Evolutionary conservation across 2,113 vertebrate genomes (phyloP).

Genomic region (Rhadina sibilatrix): DNA sequence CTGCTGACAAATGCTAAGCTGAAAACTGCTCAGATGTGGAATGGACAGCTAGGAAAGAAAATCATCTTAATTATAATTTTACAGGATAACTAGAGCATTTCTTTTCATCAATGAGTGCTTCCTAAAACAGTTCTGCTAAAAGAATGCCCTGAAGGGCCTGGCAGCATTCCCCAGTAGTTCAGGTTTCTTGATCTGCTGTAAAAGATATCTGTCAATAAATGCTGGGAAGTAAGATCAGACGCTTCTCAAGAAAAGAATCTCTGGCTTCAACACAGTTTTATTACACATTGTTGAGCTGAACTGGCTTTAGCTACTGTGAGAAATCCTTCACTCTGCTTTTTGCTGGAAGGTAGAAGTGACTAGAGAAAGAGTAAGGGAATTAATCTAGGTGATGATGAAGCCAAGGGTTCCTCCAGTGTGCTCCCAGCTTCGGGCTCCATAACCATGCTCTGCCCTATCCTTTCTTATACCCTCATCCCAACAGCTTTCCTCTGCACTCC

Average conservation of each 20-base stretch:
- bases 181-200: neutral
- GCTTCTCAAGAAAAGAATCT: neutral
- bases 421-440: neutral
- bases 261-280: neutral
- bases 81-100: conserved; percentile 37
- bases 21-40: neutral
- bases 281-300: neutral
- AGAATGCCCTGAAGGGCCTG: conserved; percentile 16
- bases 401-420: neutral
- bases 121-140: neutral
- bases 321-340: neutral
- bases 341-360: neutral
- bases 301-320: neutral
- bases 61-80: conserved; percentile 39
- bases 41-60: conserved; percentile 6
- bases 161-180: conserved; percentile 1
- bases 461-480: neutral
- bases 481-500: neutral
- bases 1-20: conserved; percentile 11
- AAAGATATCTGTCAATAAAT: neutral
- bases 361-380: neutral
- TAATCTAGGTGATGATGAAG: neutral
- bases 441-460: accelerated
- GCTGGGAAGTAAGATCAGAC: neutral
- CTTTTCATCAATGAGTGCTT: conserved; percentile 46